A percentile compares a stretch with the other conserved stretches of the same genome.
Evolutionary conservation across 2,888 invertebrate genomes (phyloP).

Genomic region (Ochlodes sylvanus): DNA sequence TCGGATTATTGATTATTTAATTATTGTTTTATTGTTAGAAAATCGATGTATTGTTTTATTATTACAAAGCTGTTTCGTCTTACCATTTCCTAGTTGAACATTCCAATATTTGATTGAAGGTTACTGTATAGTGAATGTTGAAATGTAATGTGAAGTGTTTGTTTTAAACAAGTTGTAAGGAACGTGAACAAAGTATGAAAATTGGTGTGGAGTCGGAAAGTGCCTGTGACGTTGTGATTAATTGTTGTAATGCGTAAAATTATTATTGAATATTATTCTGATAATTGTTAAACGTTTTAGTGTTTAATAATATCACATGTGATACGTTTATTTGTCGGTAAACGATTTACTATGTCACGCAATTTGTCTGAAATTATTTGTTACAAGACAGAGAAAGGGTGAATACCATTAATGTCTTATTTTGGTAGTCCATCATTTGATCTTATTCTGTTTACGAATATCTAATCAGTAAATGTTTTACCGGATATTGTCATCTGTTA

Average conservation of each 20-base stretch:
- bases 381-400: background rate
- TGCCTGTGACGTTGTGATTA: constrained; percentile 28
- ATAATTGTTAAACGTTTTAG: background rate
- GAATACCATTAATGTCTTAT: too few species aligned
- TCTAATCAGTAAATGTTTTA: background rate
- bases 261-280: constrained; percentile 6
- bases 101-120: constrained; percentile 59
- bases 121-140: constrained; percentile 17
- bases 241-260: constrained; percentile 18
- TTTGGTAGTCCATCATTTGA: too few species aligned
- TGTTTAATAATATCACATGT: constrained; percentile 4
- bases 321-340: constrained; percentile 1
- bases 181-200: constrained; percentile 11
- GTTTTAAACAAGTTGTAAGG: constrained; percentile 4
- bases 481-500: background rate
- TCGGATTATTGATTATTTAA: constrained; percentile 59
- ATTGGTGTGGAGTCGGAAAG: background rate
- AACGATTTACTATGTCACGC: background rate
- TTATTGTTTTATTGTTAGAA: constrained; percentile 37
- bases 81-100: constrained; percentile 60
- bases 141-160: constrained; percentile 10
- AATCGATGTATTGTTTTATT: constrained; percentile 42
- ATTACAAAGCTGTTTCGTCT: constrained; percentile 47
- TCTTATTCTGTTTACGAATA: background rate
- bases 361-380: background rate